Base-by-base conservation (phyloP, 2,113 vertebrate genomes). In the Oenanthe oenanthe region DNA sequence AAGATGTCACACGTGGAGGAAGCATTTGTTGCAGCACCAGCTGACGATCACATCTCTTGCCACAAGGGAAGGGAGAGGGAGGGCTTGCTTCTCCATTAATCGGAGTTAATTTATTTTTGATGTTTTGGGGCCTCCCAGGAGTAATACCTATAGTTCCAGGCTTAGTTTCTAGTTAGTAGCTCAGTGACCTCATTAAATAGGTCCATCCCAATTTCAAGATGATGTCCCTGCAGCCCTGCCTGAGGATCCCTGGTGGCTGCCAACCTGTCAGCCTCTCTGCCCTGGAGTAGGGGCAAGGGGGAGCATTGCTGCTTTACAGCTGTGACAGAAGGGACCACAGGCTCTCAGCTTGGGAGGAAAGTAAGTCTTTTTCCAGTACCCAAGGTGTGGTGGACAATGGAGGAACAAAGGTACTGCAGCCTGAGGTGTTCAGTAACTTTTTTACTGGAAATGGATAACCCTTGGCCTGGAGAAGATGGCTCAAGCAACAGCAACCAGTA, bases 181-280 rank as follows among this genome's bases (percentile, higher is more conserved):
- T 96, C 68, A 77, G 83, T 79, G 91, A 95, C 95, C 93, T 97
- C 94, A 94, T 95, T 95, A 95, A 96, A 82, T 47, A 80, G 47
- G 70, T 94, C 77, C 74, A 83, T 89, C 84, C 91, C 95, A 85
- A 75, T 96, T 95, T 92, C 89, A 82, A n/a, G 74, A 54, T 1
- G 3, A 87, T 47, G 71, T 91, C 77, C 84, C 84, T 38, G 65
- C 73, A 79, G 84, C 40, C 42, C 45, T 78, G 57, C 45, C 34
- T 4, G 0, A 17, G 22, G 38, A 66, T 95, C 77, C 87, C 91
- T 65, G 20, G 84, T 85, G 93, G 38, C 77, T 93, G 81, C 81
- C 71, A 94, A 9, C 38, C 24, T 28, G 17, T 89, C 92, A 88
- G 77, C 51, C 50, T 85, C 32, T 71, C 53, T 93, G 74, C 58